These are phyloP conservation scores for Lontra canadensis DNA, from an alignment of 2,113 vertebrate species.

Conservation along the genomic window DNA sequence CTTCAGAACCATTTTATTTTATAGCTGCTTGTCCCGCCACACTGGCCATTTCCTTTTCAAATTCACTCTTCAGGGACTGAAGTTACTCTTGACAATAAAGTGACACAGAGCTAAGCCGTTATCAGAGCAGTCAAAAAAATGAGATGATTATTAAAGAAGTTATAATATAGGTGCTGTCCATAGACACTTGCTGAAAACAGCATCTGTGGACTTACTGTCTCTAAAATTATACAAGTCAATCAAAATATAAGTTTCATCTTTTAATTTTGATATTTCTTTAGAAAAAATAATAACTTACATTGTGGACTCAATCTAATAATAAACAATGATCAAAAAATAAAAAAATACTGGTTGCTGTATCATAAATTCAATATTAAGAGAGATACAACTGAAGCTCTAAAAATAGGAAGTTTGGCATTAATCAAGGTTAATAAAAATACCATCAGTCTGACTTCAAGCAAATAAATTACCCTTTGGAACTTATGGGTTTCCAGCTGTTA, in stretches of 20 bases:
- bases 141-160: neutral
- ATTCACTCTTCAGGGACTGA: neutral
- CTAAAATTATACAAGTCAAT: neutral
- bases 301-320: neutral
- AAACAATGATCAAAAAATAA: neutral
- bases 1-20: neutral
- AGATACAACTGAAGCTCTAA: neutral
- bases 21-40: too few species aligned
- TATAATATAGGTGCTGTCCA: rapidly evolving
- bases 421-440: neutral
- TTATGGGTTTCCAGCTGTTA: neutral
- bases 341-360: neutral
- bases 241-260: neutral
- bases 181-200: neutral
- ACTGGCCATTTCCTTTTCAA: neutral
- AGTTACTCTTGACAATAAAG: neutral
- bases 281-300: neutral
- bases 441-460: neutral
- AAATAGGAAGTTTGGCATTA: neutral
- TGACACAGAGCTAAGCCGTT: neutral
- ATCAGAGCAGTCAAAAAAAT: neutral
- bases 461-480: neutral
- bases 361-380: neutral
- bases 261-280: neutral
- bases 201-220: neutral